Percentiles rank a stretch among this genome's conserved stretches.
phyloP scores from a whole-genome alignment of 2,797 vertebrate genomes.

The Phoeniculus purpureus region DNA sequence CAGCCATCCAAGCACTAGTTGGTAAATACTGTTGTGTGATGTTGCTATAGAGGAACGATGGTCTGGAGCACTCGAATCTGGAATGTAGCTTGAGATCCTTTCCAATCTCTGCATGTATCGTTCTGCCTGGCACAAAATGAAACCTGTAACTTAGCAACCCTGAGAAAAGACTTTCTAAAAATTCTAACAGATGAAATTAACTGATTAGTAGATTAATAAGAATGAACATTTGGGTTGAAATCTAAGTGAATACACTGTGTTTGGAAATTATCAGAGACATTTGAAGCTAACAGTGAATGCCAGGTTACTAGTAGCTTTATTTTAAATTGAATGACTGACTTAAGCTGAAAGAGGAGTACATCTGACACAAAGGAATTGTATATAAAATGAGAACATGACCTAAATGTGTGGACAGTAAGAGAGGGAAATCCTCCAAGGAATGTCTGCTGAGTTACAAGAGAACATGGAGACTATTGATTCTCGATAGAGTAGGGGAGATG shows the following conservation, averaged over 20 bases:
- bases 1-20: background rate
- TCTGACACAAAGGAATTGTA: background rate
- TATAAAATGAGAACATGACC: background rate
- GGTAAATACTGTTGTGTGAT: background rate
- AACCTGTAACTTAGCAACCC: background rate
- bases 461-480: background rate
- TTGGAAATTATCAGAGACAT: background rate
- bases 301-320: background rate
- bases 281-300: background rate
- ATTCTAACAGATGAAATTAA: background rate
- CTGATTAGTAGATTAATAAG: background rate
- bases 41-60: background rate
- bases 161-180: background rate
- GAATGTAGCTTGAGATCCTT: background rate
- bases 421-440: background rate
- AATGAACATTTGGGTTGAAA: background rate
- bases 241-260: background rate
- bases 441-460: background rate
- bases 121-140: background rate
- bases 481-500: background rate
- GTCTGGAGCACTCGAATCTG: background rate
- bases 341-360: background rate
- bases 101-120: background rate
- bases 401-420: conserved; percentile 1
- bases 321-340: background rate